These are phyloP conservation scores for Dipodomys spectabilis DNA, from an alignment of 2,113 vertebrate genomes.

Conservation along the genomic window DNA sequence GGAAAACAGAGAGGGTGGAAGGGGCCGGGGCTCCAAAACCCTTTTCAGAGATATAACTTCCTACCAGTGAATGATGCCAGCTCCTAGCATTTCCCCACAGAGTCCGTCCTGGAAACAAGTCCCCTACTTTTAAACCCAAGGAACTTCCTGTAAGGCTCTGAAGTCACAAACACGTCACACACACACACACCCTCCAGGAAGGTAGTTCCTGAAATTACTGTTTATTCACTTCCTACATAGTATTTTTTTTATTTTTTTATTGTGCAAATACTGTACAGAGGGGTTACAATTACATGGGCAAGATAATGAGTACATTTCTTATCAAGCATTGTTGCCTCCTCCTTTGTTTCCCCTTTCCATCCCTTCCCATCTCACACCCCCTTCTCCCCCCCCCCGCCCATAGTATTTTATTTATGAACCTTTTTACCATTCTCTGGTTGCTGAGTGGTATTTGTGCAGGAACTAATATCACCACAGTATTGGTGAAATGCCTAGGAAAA, in stretches of 20 bases:
- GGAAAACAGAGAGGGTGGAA: background rate
- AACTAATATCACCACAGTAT: background rate
- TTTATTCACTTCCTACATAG: background rate
- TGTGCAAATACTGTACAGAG: too few relatives aligned
- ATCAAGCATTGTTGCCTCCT: too few relatives aligned
- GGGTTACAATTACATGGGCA: too few relatives aligned
- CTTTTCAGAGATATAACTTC: background rate
- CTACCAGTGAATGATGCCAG: background rate
- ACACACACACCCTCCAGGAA: background rate
- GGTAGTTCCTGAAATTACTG: background rate
- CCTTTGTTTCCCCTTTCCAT: too few relatives aligned
- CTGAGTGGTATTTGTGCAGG: background rate
- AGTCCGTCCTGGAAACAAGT: background rate
- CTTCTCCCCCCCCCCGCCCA: background rate
- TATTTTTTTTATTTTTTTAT: background rate
- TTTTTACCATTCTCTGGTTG: background rate
- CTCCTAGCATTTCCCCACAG: background rate
- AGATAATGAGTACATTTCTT: too few relatives aligned
- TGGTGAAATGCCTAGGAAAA: background rate
- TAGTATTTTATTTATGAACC: background rate
- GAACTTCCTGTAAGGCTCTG: background rate
- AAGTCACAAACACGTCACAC: too few relatives aligned
- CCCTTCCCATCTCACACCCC: too few relatives aligned
- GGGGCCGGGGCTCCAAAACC: too few relatives aligned
- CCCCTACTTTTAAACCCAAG: background rate